Base-by-base conservation (phyloP, 1,140 invertebrate genomes). In the Drosophila malerkotliana region DNA sequence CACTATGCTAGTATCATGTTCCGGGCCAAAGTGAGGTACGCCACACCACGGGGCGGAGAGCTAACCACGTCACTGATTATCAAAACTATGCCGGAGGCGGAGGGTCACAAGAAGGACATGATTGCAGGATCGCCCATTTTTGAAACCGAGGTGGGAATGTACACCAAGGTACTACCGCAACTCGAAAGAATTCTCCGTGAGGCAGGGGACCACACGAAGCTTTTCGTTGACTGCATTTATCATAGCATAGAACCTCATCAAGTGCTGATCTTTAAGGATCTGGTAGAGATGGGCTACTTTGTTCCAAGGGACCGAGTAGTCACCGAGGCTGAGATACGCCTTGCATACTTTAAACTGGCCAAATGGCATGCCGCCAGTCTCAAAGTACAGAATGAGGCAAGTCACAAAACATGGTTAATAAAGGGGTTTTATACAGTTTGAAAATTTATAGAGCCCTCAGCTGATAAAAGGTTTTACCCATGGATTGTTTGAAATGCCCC, bases 1-100 rank as follows among this genome's bases (percentile, higher is more conserved):
- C 90, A 91, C 45, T 91, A 90, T 77, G 90, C 82, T 7, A 91
- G 90, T 51, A 45, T 91, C 6, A 91, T 91, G 73, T 91, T 91
- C 4, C 75, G 90, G 1, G 69, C 41, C 0, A 69, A 41, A 1
- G 53, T 89, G 1, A 15, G 34, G 37, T 87, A 68, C 21, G 48
- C 26, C 8, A 58, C 44, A 0, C 3, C 12, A 1, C 41, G 41
- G 0, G 68, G 41, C 1, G 67, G 48, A 4, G 47, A 56, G 5
- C 24, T 41, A 6, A 48, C n/a, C 5, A 79, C 72, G 26, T 88
- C 85, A 0, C 30, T 91, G 24, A 85, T 91, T 8, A 49, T 91
- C 0, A 91, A 91, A 14, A 90, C 90, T 6, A 73, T 91, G 72
- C 90, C 89, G 1, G 80, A 84, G 10, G 21, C 30, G 0, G 82